Conservation (phyloP, 2,888 invertebrate genomes). For the Eremobia ochroleuca region DNA sequence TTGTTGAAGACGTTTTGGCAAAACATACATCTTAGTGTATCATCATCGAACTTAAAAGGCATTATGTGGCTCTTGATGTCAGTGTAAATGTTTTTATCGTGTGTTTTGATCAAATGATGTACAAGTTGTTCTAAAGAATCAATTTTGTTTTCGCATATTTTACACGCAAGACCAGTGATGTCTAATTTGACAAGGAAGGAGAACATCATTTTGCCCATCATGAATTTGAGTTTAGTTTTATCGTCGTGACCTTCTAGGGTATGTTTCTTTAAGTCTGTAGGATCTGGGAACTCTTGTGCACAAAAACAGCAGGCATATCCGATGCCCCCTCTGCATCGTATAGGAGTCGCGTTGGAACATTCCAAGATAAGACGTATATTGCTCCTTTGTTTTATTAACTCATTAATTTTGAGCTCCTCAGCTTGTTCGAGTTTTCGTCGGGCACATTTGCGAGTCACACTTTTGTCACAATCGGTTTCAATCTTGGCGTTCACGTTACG, state of each 20-base stretch:
- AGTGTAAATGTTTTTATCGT: constrained; percentile 59
- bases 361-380: constrained; percentile 68
- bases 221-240: constrained; percentile 65
- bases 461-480: constrained; percentile 56
- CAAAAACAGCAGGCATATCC: constrained; percentile 75
- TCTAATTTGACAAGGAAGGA: constrained; percentile 69
- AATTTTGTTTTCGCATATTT: constrained; percentile 60
- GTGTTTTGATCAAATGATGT: constrained; percentile 65
- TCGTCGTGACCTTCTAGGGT: constrained; percentile 69
- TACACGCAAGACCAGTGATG: constrained; percentile 61
- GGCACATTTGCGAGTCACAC: constrained; percentile 36
- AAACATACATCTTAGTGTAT: constrained; percentile 58
- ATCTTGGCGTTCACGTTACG: constrained; percentile 64
- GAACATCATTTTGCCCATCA: constrained; percentile 68
- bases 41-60: constrained; percentile 65
- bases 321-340: constrained; percentile 68
- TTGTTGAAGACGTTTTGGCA: constrained; percentile 59
- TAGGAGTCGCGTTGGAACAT: constrained; percentile 72
- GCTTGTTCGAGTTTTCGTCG: constrained; percentile 18
- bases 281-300: constrained; percentile 67
- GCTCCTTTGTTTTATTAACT: constrained; percentile 64
- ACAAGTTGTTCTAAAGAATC: constrained; percentile 57
- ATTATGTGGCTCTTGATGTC: constrained; percentile 68
- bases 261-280: constrained; percentile 73
- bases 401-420: constrained; percentile 44